Evolutionary conservation across 2,888 invertebrate species (phyloP).

Genomic region (Oscheius sp.): DNA sequence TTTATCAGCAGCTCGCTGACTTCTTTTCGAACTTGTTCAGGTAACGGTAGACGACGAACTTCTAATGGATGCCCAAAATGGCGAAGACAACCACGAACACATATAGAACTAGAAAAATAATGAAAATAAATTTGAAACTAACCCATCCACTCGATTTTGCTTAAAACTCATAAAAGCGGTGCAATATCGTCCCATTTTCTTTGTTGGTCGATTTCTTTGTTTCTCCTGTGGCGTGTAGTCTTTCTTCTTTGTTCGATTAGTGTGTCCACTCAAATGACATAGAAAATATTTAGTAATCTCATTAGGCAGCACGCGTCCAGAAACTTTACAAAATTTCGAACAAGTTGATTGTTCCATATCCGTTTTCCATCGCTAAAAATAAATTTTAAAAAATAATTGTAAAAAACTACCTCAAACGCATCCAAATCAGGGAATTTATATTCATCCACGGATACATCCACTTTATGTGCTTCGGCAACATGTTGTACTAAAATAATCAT

Average conservation of each 20-base stretch:
- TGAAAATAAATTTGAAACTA: conserved; percentile 13
- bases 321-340: conserved; percentile 40
- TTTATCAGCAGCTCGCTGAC: conserved; percentile 44
- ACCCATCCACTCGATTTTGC: conserved; percentile 52
- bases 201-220: conserved; percentile 43
- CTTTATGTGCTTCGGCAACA: conserved; percentile 38
- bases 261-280: conserved; percentile 52
- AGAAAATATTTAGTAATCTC: conserved; percentile 47
- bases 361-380: conserved; percentile 36
- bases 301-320: conserved; percentile 41
- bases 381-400: too few relatives aligned
- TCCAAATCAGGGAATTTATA: conserved; percentile 40
- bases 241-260: conserved; percentile 28
- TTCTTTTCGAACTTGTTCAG: conserved; percentile 44
- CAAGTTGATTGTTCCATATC: conserved; percentile 46
- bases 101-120: conserved; percentile 41
- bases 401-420: conserved; percentile 42
- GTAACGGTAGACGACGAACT: conserved; percentile 47
- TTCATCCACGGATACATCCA: conserved; percentile 42
- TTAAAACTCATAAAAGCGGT: conserved; percentile 58
- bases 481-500: conserved; percentile 45
- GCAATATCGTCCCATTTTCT: conserved; percentile 56
- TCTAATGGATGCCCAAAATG: conserved; percentile 53
- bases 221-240: conserved; percentile 13
- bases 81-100: conserved; percentile 53